Base-by-base conservation (phyloP, 2,888 invertebrate genomes). In the Serrognathus titanus region DNA sequence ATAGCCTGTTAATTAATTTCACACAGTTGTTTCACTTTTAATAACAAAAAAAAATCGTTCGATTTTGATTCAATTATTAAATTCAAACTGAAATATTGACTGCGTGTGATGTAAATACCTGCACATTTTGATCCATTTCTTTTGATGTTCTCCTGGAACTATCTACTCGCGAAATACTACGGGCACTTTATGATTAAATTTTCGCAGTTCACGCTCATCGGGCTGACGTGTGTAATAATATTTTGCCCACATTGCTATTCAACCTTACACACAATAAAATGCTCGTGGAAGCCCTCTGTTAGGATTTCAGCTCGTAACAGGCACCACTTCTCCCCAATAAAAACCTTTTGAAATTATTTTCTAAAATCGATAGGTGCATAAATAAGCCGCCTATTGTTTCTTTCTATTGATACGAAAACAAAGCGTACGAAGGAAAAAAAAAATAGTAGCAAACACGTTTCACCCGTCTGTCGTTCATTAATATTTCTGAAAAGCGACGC, bases 291-390 rank as follows among this genome's bases (percentile, higher is more conserved):
- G 13, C 24, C n/a, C 48, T 48, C 43, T 43, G 20, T 43, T 43
- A n/a, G 43, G 8, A 43, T 43, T 43, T 9, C 16, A 49, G 38
- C 38, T 38, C 36, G 49, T 49, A 49, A 49, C 49, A 49, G 49
- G 49, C 37, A 49, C 49, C 20, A 49, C 13, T 49, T 20, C 12
- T 8, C 49, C 49, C 49, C 49, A 38, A 49, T 49, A 49, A 31
- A 31, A 31, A 49, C 49, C 37, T 49, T 13, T 36, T 37, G 37
- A 49, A 20, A 35, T 49, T 20, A 16, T 49, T 49, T 37, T 13
- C 16, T 38, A 35, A 35, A 49, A 49, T 49, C 49, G 49, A 49
- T 49, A 49, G 24, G 5, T 31, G 24, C 24, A 31, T 31, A 31
- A 31, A 31, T 31, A 31, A 31, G 24, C 1, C 24, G 24, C 6